Percentiles rank a stretch among this genome's conserved stretches.
These are phyloP conservation scores for Drosophila kanekoi DNA, from an alignment of 2,888 invertebrate species.

Conservation along the genomic window DNA sequence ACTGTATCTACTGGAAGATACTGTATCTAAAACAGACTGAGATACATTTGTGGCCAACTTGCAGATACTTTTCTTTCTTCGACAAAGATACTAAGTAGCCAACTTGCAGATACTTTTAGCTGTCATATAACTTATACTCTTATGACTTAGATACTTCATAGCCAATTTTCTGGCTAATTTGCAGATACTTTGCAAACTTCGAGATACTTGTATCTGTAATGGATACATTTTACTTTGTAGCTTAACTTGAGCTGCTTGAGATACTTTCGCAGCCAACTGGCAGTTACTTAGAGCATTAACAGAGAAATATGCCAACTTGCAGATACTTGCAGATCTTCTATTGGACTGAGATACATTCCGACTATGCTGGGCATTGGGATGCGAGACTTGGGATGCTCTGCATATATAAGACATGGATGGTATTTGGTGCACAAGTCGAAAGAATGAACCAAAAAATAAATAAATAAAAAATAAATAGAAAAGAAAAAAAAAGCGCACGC, in stretches of 20 bases:
- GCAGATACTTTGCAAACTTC: not conserved
- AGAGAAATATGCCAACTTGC: not conserved
- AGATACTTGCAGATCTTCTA: not conserved
- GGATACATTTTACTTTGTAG: no score
- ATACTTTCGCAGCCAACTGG: not conserved
- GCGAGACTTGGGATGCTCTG: conserved; percentile 10
- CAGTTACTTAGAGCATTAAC: not conserved
- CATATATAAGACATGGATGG: conserved; percentile 48
- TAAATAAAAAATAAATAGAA: not conserved
- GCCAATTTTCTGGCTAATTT: not conserved
- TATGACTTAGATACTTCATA: not conserved
- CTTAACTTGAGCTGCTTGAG: no score
- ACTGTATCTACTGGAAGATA: no score
- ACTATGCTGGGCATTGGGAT: conserved; percentile 2
- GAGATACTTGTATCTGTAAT: not conserved
- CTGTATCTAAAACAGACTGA: no score
- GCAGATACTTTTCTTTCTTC: no score
- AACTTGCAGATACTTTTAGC: no score
- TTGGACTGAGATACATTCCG: conserved; percentile 1
- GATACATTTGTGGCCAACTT: no score
- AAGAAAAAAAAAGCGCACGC: conserved; percentile 39
- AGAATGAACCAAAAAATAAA: conserved; percentile 14
- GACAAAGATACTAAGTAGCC: no score
- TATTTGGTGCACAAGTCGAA: conserved; percentile 70
- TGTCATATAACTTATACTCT: no score